Evolutionary conservation across 2,113 vertebrate species (phyloP).

Genomic region (Leucosticte australis): DNA sequence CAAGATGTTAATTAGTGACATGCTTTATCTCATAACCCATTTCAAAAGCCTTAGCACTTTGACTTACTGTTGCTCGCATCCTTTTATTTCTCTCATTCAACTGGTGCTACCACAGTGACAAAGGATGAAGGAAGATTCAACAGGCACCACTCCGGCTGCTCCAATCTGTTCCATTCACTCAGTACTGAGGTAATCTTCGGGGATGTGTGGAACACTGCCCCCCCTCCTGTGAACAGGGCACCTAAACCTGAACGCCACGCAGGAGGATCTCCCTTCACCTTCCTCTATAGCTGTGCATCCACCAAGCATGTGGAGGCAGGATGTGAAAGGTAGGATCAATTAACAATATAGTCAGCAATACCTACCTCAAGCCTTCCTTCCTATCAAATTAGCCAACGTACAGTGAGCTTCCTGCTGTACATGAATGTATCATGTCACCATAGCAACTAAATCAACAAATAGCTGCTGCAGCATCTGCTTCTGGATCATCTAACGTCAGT

Average conservation of each 20-base stretch:
- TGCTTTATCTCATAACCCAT: constrained; percentile 30
- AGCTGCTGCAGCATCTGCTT: constrained; percentile 74
- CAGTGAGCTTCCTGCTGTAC: constrained; percentile 69
- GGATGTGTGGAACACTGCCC: constrained; percentile 37
- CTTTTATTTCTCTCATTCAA: constrained; percentile 85
- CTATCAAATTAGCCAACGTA: constrained; percentile 74
- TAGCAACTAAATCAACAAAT: constrained; percentile 94
- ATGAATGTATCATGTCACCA: constrained; percentile 83
- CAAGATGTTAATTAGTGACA: constrained; percentile 44
- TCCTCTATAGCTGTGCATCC: constrained; percentile 21
- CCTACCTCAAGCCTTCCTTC: constrained; percentile 69
- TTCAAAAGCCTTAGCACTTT: constrained; percentile 61
- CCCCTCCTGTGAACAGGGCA: constrained; percentile 30
- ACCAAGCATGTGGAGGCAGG: constrained; percentile 26
- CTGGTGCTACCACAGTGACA: constrained; percentile 76
- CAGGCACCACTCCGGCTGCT: constrained; percentile 70
- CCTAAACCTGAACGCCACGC: constrained; percentile 24
- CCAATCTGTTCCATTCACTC: constrained; percentile 68
- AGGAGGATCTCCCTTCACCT: constrained; percentile 6
- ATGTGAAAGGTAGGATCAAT: constrained; percentile 67
- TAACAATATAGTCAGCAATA: constrained; percentile 76
- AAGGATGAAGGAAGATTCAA: constrained; percentile 65
- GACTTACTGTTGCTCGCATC: constrained; percentile 92
- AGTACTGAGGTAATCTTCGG: constrained; percentile 51
- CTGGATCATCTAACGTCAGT: constrained; percentile 68